A percentile compares a stretch with the other conserved stretches of the same genome.
Evolutionary conservation across 2,888 invertebrate species (phyloP).

Genomic region (Zonitis immaculata): DNA sequence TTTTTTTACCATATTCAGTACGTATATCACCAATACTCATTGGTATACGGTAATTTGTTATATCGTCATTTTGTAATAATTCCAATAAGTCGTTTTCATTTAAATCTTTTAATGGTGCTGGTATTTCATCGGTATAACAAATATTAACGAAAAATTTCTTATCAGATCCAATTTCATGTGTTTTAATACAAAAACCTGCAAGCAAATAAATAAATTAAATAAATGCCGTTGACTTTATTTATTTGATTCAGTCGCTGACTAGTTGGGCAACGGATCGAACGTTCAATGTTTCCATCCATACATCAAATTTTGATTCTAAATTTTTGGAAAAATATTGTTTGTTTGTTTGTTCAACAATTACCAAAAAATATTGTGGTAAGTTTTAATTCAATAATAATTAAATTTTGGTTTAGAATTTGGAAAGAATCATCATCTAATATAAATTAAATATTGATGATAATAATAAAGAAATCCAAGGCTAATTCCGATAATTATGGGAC

Average conservation of each 20-base stretch:
- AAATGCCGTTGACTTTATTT: constrained; percentile 7
- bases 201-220: constrained; percentile 12
- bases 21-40: constrained; percentile 87
- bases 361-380: not conserved
- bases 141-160: constrained; percentile 80
- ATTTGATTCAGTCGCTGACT: constrained; percentile 42
- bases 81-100: constrained; percentile 64
- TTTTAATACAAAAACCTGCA: constrained; percentile 76
- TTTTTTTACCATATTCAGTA: constrained; percentile 69
- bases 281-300: too few relatives aligned
- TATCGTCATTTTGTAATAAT: constrained; percentile 63
- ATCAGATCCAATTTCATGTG: constrained; percentile 59
- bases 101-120: constrained; percentile 66
- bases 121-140: constrained; percentile 74
- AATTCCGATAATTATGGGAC: not conserved
- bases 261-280: too few relatives aligned
- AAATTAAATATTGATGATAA: not conserved
- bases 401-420: not conserved
- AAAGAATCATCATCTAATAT: too few relatives aligned
- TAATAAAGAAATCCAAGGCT: not conserved
- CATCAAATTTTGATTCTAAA: too few relatives aligned
- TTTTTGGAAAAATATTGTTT: too few relatives aligned
- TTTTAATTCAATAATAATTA: not conserved
- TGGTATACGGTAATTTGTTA: constrained; percentile 72
- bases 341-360: not conserved